Conservation (phyloP, 2,888 invertebrate genomes). For the Nebria salina region DNA sequence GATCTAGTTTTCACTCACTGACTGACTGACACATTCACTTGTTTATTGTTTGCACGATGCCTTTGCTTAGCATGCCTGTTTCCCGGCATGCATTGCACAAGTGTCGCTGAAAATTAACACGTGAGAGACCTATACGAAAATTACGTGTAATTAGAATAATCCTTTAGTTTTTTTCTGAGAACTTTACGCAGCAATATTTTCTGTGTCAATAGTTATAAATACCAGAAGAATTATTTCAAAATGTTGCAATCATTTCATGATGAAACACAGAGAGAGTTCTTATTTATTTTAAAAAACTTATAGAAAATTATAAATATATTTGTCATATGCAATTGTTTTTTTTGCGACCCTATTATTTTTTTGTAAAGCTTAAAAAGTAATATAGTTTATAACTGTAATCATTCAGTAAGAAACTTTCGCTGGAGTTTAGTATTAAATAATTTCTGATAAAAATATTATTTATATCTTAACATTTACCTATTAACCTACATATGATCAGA, state of each 20-base stretch:
- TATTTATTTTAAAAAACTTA: background rate
- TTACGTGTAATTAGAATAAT: constrained; percentile 9
- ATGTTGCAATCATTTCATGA: background rate
- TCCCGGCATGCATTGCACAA: constrained; percentile 5
- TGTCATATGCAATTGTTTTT: background rate
- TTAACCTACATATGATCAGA: background rate
- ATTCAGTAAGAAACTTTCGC: background rate
- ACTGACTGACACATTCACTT: constrained; percentile 32
- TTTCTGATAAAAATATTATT: background rate
- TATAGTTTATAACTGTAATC: background rate
- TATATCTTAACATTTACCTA: background rate
- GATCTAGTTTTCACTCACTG: constrained; percentile 39
- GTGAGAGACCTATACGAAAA: constrained; percentile 3
- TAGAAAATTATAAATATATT: background rate
- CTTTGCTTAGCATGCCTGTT: background rate
- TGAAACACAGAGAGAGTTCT: background rate
- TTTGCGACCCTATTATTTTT: background rate
- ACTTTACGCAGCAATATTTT: background rate
- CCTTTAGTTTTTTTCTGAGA: constrained; percentile 7
- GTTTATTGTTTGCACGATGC: constrained; percentile 23
- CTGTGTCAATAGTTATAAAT: constrained; percentile 11
- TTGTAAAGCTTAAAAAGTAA: background rate
- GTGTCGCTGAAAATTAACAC: constrained; percentile 13
- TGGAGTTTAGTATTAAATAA: background rate
- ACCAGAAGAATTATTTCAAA: constrained; percentile 1